Conservation (phyloP, 2,888 invertebrate species). For the Harpagoxenus sublaevis region DNA sequence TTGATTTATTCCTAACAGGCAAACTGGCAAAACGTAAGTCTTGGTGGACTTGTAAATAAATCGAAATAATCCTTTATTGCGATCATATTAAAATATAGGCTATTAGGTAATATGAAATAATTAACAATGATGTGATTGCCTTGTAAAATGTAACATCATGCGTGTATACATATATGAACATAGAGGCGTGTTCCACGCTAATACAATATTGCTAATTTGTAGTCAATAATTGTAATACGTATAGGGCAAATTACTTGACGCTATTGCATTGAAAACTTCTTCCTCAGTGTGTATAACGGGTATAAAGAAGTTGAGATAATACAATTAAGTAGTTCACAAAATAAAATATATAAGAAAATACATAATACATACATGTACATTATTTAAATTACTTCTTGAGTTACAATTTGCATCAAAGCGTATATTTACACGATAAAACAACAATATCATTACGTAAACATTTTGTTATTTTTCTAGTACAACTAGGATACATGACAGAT, state of each 20-base stretch:
- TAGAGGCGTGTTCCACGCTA: background rate
- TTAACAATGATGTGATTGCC: slow-evolving; percentile 32
- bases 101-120: slow-evolving; percentile 1
- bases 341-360: background rate
- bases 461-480: slow-evolving; percentile 20
- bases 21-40: slow-evolving; percentile 83
- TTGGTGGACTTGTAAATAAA: slow-evolving; percentile 80
- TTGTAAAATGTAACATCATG: slow-evolving; percentile 24
- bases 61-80: slow-evolving; percentile 66
- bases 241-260: background rate
- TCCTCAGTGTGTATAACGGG: background rate
- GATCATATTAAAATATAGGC: background rate
- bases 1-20: slow-evolving; percentile 76
- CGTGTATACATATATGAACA: background rate
- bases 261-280: slow-evolving; percentile 8
- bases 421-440: background rate
- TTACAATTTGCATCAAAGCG: slow-evolving; percentile 2
- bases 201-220: slow-evolving; percentile 8
- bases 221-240: background rate
- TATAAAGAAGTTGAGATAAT: background rate
- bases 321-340: slow-evolving; percentile 1
- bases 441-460: background rate
- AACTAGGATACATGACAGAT: background rate
- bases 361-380: background rate
- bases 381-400: slow-evolving; percentile 16